Base-by-base conservation (phyloP, 2,888 invertebrate genomes). In the Physocephala rufipes region DNA sequence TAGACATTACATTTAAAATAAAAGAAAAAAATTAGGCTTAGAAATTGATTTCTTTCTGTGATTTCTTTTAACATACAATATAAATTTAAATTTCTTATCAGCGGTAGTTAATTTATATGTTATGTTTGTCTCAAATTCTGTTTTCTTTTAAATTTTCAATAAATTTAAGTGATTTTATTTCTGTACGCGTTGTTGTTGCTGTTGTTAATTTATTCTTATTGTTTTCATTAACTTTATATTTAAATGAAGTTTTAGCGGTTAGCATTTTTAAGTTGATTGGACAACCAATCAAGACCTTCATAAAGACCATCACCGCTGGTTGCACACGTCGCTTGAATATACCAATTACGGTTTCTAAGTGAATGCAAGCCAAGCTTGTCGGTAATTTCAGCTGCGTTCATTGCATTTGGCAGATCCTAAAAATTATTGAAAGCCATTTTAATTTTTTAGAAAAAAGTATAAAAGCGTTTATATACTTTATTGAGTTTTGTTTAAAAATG, bases 351-450 rank as follows among this genome's bases (percentile, higher is more conserved):
- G 90, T 98, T 97, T 88, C 98, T 93, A 88, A 99, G 90, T 85
- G 96, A 96, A 88, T 99, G 99, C 87, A 99, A 91, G 77, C 97
- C 97, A 87, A 99, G 90, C 91, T 99, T 99, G 89, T 99, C 99
- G 82, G 99, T 99, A 82, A 99, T 97, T 90, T 99, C 99, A 76
- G 99, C 98, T 78, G 99, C 98, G 88, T 97, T 99, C 99, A 99
- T 99, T 82, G 99, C 99, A 88, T 99, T 99, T 84, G 99, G 99
- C 90, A 99, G 91, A 91, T 99, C 99, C 95, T 97, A 85, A 53
- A 87, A 86, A 79, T 67, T 72, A 76, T 16, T n/a, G 13, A 4
- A 49, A 49, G 13, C 19, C 5, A 49, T 12, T 49, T 49, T 5
- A 0, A 36, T 36, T 36, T 36, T 16, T 19, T 19, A 49, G n/a